Base-by-base conservation (phyloP, 2,797 vertebrate genomes). In the Gymnoscopelus braueri region DNA sequence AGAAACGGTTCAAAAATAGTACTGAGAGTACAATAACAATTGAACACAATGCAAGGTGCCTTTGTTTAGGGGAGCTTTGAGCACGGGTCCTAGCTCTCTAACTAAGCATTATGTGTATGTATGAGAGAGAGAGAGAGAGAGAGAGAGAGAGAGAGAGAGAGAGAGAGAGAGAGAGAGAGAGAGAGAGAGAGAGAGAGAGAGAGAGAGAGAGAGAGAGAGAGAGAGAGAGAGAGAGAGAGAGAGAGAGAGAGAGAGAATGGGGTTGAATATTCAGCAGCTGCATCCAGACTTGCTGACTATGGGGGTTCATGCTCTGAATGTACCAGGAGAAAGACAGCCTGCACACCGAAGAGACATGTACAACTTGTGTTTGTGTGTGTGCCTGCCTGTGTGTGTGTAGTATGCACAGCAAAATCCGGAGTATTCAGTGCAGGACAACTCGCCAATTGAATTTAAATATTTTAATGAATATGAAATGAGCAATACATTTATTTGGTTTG, bases 241-340 rank as follows among this genome's bases (percentile, higher is more conserved):
- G 56, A 12, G 56, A 58, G 56, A 32, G 51, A 64, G 77, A 63
- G 74, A 64, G 68, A 77, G 75, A 19, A 64, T 4, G 4, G 67
- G 81, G 76, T 73, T 91, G 88, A 91, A 90, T 91, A 91, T 91
- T 91, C 87, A 90, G 85, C 80, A 90, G 84, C 88, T 78, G 86
- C 79, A 88, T 83, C 81, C 90, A 91, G 90, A 92, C 90, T 91
- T 91, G 91, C 91, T 92, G 92, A 92, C 88, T 89, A 78, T 5
- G 83, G 61, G 63, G 67, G 88, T 91, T 91, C 89, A 85, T 89
- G 90, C 84, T 84, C 81, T 89, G 88, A 90, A 92, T 91, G 77
- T 71, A 60, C 55, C 84, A 80, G 81, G 83, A 80, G 87, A 86
- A 78, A 65, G 69, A 75, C 56, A 23, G 71, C 11, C 65, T 44